Evolutionary conservation across 1,140 invertebrate genomes (phyloP).

Genomic region (Uloborus diversus): DNA sequence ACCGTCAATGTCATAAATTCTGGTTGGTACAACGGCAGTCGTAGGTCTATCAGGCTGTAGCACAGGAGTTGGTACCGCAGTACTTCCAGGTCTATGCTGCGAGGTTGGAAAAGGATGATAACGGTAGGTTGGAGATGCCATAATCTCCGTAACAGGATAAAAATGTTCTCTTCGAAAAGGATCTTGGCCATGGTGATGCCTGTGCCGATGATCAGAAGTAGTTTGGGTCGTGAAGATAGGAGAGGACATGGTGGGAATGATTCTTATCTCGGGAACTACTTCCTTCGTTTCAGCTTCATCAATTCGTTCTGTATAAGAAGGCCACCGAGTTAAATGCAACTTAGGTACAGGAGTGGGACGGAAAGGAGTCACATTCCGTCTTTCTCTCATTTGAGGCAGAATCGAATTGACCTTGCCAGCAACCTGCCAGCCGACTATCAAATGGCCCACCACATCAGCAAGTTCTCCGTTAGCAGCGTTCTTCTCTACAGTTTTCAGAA

Average conservation of each 20-base stretch:
- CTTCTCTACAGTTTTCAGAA: conserved; percentile 71
- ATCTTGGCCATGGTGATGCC: conserved; percentile 51
- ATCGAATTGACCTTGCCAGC: conserved; percentile 19
- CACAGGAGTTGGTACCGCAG: conserved; percentile 28
- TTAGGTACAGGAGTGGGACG: conserved; percentile 53
- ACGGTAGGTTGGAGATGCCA: conserved; percentile 37
- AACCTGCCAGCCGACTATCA: conserved; percentile 75
- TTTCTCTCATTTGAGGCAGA: background rate
- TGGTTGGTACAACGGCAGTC: conserved; percentile 14
- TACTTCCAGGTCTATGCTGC: background rate
- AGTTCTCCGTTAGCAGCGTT: conserved; percentile 74
- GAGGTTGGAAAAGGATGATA: conserved; percentile 17
- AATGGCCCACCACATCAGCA: conserved; percentile 71
- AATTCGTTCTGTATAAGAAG: conserved; percentile 23
- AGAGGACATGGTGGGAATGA: conserved; percentile 63
- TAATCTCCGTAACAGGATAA: conserved; percentile 1
- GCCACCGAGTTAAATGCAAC: conserved; percentile 37
- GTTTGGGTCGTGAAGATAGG: conserved; percentile 60
- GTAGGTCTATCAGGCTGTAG: conserved; percentile 38
- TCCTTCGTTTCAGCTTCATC: conserved; percentile 38
- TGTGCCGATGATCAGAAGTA: conserved; percentile 44
- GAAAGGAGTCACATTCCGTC: conserved; percentile 41
- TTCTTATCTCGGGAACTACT: conserved; percentile 64
- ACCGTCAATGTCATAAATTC: conserved; percentile 38
- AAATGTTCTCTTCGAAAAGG: conserved; percentile 16